phyloP scores from a whole-genome alignment of 2,797 vertebrate genomes.

The Scarus forsteni region DNA sequence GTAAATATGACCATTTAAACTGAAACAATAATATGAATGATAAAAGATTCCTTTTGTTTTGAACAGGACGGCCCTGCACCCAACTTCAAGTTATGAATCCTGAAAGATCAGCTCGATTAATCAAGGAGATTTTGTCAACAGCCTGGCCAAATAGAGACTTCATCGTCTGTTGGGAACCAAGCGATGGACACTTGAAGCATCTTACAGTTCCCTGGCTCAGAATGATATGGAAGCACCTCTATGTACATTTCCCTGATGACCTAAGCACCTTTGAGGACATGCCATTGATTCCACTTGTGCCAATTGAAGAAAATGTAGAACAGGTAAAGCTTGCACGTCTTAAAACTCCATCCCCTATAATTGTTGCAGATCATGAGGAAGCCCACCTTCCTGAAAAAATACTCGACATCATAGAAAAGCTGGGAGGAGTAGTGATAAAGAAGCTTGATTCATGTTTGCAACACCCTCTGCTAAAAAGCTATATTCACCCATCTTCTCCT shows the following conservation, averaged over 20 bases:
- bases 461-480: constrained; percentile 95
- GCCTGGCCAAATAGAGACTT: constrained; percentile 93
- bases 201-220: constrained; percentile 93
- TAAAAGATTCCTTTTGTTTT: constrained; percentile 41
- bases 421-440: constrained; percentile 94
- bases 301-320: constrained; percentile 85
- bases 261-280: constrained; percentile 94
- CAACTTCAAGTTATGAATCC: constrained; percentile 94
- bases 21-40: constrained; percentile 1
- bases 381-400: constrained; percentile 87
- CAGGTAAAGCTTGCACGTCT: constrained; percentile 90
- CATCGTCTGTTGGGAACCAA: constrained; percentile 91
- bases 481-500: constrained; percentile 91
- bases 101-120: constrained; percentile 94
- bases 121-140: constrained; percentile 92
- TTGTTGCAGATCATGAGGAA: constrained; percentile 91
- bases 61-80: constrained; percentile 94
- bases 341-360: constrained; percentile 91
- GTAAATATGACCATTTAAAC: no score
- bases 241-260: constrained; percentile 95
- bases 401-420: constrained; percentile 89
- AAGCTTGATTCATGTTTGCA: constrained; percentile 92
- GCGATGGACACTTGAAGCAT: constrained; percentile 89
- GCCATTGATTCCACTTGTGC: constrained; percentile 93
- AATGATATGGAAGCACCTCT: constrained; percentile 96